Base-by-base conservation (phyloP, 35 echinoderm and acorn worm genomes). In the Strongylocentrotus purpuratus region DNA sequence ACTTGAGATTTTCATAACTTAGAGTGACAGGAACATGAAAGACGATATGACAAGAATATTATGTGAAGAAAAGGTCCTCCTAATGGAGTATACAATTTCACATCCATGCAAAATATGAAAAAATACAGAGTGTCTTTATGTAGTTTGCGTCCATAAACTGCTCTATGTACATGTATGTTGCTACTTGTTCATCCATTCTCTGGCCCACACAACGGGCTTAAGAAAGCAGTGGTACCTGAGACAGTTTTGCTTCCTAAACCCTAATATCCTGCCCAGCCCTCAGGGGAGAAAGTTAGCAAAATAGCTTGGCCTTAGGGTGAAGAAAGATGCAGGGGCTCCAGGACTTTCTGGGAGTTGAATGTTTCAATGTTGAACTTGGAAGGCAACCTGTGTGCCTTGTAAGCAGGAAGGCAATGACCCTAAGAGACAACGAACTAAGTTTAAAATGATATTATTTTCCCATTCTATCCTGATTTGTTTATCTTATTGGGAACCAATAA, bases 241-340 rank as follows among this genome's bases (percentile, higher is more conserved):
- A 93, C 91, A 93, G 91, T 58, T 93, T 93, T 47, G 91, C 91
- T 50, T 93, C 91, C 45, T 93, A 93, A 93, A 58, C 91, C 91
- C 48, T 58, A 93, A 93, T 93, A 93, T 93, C 91, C 91, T 93
- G 48, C 45, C 91, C 48, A 20, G 47, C 46, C 91, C 91, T 93
- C 91, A 13, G 48, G 91, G 91, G 91, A 46, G 46, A 58, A 93
- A 22, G 47, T 58, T 48, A 93, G 91, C 91, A 93, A 93, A 93
- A 93, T 93, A 93, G 91, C 91, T 58, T 93, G 91, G 91, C 91
- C 91, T 89, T 22, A 58, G 48, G 91, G 91, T 58, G 91, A 93
- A 58, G 91, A 93, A 7, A 93, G 91, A 93, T 33, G 48, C 11
- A 50, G 91, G 91, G 46, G 22, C 33, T 45, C 87, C 15, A 45